phyloP scores from a whole-genome alignment of 2,888 invertebrate genomes.

The Pasiphila rectangulata region DNA sequence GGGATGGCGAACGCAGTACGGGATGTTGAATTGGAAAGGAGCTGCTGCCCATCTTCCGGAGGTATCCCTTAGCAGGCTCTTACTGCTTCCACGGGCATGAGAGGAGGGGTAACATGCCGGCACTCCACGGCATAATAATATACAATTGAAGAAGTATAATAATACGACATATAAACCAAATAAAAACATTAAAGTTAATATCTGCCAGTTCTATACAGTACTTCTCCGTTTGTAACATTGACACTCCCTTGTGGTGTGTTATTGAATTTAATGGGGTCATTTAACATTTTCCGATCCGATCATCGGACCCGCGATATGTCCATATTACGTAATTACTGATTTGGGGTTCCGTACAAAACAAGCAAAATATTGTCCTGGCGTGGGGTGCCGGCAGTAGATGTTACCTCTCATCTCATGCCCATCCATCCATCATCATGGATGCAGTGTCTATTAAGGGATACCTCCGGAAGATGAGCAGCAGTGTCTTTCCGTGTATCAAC shows the following conservation, averaged over 20 bases:
- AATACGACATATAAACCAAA: background rate
- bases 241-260: constrained; percentile 64
- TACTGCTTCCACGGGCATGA: too few relatives aligned
- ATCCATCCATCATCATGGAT: too few relatives aligned
- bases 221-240: constrained; percentile 43
- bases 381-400: background rate
- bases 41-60: too few relatives aligned
- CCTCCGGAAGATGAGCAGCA: too few relatives aligned
- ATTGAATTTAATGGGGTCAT: constrained; percentile 74
- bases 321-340: constrained; percentile 45
- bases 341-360: constrained; percentile 38
- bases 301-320: constrained; percentile 51
- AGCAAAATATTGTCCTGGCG: background rate
- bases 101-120: too few relatives aligned
- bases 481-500: too few relatives aligned
- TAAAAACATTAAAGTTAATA: constrained; percentile 12
- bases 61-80: too few relatives aligned
- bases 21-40: too few relatives aligned
- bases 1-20: too few relatives aligned
- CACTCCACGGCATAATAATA: too few relatives aligned
- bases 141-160: background rate
- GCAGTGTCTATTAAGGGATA: too few relatives aligned
- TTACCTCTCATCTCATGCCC: too few relatives aligned
- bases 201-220: constrained; percentile 48
- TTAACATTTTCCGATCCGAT: constrained; percentile 63